These are phyloP conservation scores for Drosophila nasuta DNA, from an alignment of 1,140 invertebrate species.

Conservation along the genomic window DNA sequence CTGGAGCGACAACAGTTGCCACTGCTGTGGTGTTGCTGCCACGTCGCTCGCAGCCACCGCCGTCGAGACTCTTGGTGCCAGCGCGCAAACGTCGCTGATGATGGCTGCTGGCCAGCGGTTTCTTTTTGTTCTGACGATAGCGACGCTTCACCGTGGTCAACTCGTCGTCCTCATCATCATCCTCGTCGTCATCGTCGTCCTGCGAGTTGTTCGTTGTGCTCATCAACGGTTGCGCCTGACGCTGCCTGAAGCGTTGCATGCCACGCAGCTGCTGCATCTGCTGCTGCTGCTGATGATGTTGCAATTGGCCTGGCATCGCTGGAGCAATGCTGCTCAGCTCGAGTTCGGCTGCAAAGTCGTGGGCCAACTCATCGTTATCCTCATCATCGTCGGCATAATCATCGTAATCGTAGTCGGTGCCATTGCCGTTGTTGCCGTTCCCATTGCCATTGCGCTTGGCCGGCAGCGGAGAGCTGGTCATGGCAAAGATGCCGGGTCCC, in stretches of 20 bases:
- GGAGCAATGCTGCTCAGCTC: slow-evolving; percentile 67
- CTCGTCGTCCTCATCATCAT: slow-evolving; percentile 77
- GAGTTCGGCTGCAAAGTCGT: slow-evolving; percentile 64
- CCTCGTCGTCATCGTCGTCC: slow-evolving; percentile 72
- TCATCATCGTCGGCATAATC: slow-evolving; percentile 74
- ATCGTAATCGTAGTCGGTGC: slow-evolving; percentile 75
- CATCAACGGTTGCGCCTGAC: slow-evolving; percentile 8
- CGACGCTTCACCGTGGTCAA: slow-evolving; percentile 72
- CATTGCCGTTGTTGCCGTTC: slow-evolving; percentile 59
- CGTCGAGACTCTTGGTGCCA: slow-evolving; percentile 77
- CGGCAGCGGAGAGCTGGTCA: slow-evolving; percentile 80
- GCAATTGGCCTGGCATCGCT: slow-evolving; percentile 27
- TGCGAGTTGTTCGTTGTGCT: slow-evolving; percentile 36
- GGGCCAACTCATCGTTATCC: slow-evolving; percentile 72
- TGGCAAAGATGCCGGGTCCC: slow-evolving; percentile 85
- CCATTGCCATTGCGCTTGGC: slow-evolving; percentile 64
- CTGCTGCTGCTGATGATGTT: slow-evolving; percentile 39
- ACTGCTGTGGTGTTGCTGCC: slow-evolving; percentile 34
- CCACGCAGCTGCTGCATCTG: slow-evolving; percentile 35
- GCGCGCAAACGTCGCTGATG: slow-evolving; percentile 75
- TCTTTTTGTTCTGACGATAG: slow-evolving; percentile 83
- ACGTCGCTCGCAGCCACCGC: slow-evolving; percentile 51
- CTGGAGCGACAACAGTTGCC: slow-evolving; percentile 21
- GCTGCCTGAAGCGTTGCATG: slow-evolving; percentile 38
- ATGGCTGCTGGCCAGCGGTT: slow-evolving; percentile 61